A percentile compares a stretch with the other conserved stretches of the same genome.
Evolutionary conservation across 1,140 invertebrate species (phyloP).

Genomic region (Chionoecetes opilio): DNA sequence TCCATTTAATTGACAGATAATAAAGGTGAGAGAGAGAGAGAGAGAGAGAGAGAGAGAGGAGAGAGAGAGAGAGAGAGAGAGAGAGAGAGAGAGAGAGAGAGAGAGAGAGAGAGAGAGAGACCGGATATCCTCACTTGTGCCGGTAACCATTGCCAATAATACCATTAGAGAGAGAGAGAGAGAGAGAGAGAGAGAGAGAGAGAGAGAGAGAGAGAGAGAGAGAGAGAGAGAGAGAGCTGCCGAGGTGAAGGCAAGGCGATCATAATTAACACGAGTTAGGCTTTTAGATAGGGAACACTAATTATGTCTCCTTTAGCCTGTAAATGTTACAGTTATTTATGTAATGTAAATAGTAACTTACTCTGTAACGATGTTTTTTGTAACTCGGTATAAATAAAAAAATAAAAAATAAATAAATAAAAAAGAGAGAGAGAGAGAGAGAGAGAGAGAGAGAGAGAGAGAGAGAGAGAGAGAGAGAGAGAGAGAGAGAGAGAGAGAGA

Average conservation of each 20-base stretch:
- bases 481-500: slow-evolving; percentile 13
- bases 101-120: slow-evolving; percentile 6
- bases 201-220: slow-evolving; percentile 12
- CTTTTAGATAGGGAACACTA: too few relatives aligned
- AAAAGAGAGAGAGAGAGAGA: neutral
- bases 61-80: slow-evolving; percentile 27
- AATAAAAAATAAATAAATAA: neutral
- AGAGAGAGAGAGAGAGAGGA: slow-evolving; percentile 14
- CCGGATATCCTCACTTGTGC: slow-evolving; percentile 24
- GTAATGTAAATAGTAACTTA: too few relatives aligned
- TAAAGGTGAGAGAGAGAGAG: too few relatives aligned
- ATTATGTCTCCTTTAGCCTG: too few relatives aligned
- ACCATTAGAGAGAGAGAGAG: neutral
- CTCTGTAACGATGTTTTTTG: too few relatives aligned
- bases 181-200: neutral
- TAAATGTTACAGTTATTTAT: too few relatives aligned
- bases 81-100: slow-evolving; percentile 27
- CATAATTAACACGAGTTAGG: too few relatives aligned
- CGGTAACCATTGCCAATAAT: slow-evolving; percentile 20
- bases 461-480: neutral
- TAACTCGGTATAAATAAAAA: too few relatives aligned
- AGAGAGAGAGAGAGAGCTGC: neutral
- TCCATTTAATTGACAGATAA: too few relatives aligned
- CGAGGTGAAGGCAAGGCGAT: too few relatives aligned
- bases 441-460: slow-evolving; percentile 7